These are phyloP conservation scores for Hydrozoanthus gracilis DNA, from an alignment of 92 coral and sea anemone species.

Conservation along the genomic window DNA sequence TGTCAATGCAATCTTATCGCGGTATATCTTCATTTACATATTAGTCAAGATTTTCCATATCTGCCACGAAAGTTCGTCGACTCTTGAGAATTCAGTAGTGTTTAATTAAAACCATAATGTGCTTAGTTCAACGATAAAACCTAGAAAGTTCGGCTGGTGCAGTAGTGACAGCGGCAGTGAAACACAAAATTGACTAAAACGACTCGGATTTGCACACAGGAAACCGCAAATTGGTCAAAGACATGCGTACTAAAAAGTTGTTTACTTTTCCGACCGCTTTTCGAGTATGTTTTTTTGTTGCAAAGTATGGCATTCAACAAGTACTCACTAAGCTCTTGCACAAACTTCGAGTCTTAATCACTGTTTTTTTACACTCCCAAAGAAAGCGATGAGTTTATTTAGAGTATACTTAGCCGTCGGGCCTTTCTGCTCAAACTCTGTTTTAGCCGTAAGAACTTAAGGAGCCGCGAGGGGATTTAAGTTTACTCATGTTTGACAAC, in stretches of 20 bases:
- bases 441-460: not conserved
- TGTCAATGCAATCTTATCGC: not conserved
- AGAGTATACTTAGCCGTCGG: not conserved
- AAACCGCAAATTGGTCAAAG: not conserved
- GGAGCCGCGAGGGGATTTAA: not conserved
- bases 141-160: not conserved
- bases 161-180: not conserved
- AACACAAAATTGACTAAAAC: not conserved
- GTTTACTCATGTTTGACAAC: not conserved
- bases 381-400: not conserved
- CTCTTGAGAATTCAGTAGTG: not conserved
- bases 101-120: not conserved
- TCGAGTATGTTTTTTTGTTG: not conserved
- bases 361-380: not conserved
- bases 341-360: not conserved
- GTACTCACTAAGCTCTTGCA: not conserved
- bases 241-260: not conserved
- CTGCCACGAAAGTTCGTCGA: not conserved
- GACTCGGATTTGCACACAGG: not conserved
- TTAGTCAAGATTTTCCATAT: not conserved
- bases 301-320: constrained; percentile 7
- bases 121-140: not conserved
- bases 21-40: not conserved
- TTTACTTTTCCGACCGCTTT: constrained; percentile 1
- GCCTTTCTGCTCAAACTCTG: not conserved